phyloP scores from a whole-genome alignment of 2,113 vertebrate genomes.

The Brachyhypopomus occidentalis region DNA sequence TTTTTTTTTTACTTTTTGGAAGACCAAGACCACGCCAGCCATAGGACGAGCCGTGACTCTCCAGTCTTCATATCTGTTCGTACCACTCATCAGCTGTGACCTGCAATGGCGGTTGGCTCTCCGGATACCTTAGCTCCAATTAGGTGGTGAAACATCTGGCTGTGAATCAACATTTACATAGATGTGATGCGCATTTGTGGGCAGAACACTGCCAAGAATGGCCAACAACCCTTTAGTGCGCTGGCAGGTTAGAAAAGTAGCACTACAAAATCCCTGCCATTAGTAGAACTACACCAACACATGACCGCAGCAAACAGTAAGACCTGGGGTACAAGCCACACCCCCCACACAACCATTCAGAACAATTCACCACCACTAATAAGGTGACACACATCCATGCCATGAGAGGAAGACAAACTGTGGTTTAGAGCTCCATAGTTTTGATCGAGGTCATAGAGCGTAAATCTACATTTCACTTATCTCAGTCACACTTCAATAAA shows the following conservation, averaged over 20 bases:
- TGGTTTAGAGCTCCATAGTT: conserved; percentile 53
- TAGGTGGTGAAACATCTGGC: conserved; percentile 27
- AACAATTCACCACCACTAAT: conserved; percentile 74
- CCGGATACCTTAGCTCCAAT: conserved; percentile 34
- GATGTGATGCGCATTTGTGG: conserved; percentile 36
- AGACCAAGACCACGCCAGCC: neutral
- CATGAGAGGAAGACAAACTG: conserved; percentile 71
- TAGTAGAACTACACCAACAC: conserved; percentile 75
- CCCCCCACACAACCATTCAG: conserved; percentile 67
- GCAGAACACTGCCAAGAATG: conserved; percentile 43
- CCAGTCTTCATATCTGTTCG: neutral
- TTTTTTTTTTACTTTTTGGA: neutral
- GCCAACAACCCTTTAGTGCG: conserved; percentile 65
- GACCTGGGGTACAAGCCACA: conserved; percentile 77
- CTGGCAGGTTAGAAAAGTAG: conserved; percentile 63
- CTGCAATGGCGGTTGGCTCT: conserved; percentile 14
- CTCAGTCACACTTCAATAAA: conserved; percentile 68
- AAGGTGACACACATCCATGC: conserved; percentile 75
- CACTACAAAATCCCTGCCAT: conserved; percentile 76
- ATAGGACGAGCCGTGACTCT: conserved; percentile 4
- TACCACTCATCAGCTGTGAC: conserved; percentile 8
- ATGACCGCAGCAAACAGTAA: conserved; percentile 80
- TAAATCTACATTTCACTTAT: conserved; percentile 50
- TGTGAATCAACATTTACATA: conserved; percentile 46
- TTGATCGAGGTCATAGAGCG: conserved; percentile 27